phyloP scores from a whole-genome alignment of 92 coral and sea anemone species.

The Galaxea fascicularis region DNA sequence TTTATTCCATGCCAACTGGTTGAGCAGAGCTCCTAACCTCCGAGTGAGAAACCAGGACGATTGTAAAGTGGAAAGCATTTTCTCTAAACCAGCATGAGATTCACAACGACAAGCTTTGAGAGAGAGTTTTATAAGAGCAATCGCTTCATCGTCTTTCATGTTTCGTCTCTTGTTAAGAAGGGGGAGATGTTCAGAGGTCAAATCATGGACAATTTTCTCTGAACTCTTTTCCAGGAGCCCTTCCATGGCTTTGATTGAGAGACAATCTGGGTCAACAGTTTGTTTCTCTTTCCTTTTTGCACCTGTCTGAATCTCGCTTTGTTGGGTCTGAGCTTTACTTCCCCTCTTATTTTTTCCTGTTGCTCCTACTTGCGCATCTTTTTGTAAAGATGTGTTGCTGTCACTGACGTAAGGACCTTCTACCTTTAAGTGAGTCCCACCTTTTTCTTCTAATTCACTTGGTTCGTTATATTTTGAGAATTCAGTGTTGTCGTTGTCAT shows the following conservation, averaged over 20 bases:
- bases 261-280: not conserved
- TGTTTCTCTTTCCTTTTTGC: not conserved
- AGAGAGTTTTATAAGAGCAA: constrained; percentile 68
- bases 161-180: constrained; percentile 4
- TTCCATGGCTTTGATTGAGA: constrained; percentile 1
- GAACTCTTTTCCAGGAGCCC: constrained; percentile 57
- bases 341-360: not conserved
- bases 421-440: not conserved
- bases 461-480: not conserved
- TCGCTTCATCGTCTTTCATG: constrained; percentile 59
- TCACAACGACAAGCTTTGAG: constrained; percentile 79
- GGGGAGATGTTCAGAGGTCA: constrained; percentile 62
- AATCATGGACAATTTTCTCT: constrained; percentile 70
- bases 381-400: not conserved
- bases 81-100: constrained; percentile 13
- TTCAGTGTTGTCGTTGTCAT: not conserved
- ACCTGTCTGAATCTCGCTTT: not conserved
- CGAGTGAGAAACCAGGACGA: constrained; percentile 65
- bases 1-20: not conserved
- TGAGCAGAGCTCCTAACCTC: constrained; percentile 38
- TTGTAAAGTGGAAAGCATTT: constrained; percentile 63
- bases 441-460: too few species aligned
- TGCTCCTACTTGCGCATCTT: not conserved
- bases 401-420: not conserved
- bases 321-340: not conserved